Evolutionary conservation across 2,113 vertebrate species (phyloP).

Genomic region (Lepus europaeus): DNA sequence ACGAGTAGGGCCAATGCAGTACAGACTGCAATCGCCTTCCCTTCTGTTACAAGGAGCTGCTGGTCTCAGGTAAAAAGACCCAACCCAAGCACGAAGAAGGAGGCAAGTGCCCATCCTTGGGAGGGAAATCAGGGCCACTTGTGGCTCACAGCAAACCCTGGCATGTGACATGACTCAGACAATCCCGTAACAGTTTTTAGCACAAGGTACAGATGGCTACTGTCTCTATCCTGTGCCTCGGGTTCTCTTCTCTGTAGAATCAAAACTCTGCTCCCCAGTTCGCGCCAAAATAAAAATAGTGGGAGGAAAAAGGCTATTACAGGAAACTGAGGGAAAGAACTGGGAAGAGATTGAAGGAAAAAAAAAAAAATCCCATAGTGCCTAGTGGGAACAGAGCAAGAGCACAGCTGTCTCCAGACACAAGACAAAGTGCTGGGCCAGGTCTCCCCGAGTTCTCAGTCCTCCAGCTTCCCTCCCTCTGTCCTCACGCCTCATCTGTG

Average conservation of each 20-base stretch:
- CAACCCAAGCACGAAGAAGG: background rate
- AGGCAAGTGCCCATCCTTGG: background rate
- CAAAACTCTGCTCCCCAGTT: background rate
- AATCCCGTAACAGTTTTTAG: background rate
- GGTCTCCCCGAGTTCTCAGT: background rate
- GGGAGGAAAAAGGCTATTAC: background rate
- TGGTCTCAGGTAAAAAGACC: constrained; percentile 39
- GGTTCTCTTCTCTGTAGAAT: constrained; percentile 35
- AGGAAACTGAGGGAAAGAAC: background rate
- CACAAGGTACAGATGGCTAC: background rate
- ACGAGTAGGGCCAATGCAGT: constrained; percentile 84
- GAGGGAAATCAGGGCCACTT: background rate
- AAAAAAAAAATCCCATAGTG: background rate
- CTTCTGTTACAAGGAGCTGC: constrained; percentile 77
- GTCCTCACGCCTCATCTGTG: background rate
- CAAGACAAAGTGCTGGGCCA: background rate
- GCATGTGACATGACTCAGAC: background rate
- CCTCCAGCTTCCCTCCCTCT: background rate
- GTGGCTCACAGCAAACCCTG: background rate
- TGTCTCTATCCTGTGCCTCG: background rate
- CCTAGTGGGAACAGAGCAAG: background rate
- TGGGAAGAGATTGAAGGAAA: background rate
- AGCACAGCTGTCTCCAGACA: background rate
- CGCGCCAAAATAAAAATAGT: constrained; percentile 15
- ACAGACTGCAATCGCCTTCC: constrained; percentile 80